Base-by-base conservation (phyloP, 2,113 vertebrate genomes). In the Callipepla californica region DNA sequence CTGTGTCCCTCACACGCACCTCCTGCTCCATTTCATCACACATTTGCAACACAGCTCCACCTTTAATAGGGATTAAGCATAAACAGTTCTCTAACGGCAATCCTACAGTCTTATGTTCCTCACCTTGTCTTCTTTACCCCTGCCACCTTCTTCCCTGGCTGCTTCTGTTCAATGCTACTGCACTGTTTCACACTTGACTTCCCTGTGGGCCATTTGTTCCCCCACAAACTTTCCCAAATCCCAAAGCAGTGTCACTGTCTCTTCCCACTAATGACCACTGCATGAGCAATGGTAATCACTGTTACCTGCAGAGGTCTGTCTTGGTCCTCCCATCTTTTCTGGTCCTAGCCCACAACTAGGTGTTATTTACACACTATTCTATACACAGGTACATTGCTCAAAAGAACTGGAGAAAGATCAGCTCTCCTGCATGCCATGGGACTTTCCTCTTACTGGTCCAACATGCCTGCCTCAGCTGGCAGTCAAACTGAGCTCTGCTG, bases 381-480 rank as follows among this genome's bases (percentile, higher is more conserved):
- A 47, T 48, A 13, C 63, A 70, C 66, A 74, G 36, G 14, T 48
- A 1, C 3, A 1, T 70, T 80, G 55, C 21, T 74, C 23, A 45
- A 67, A 88, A 36, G 23, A 58, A 16, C n/a, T 93, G 65, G 40
- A 69, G 50, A 32, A 53, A 36, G 55, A n/a, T 28, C 23, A 42
- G 5, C 16, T 58, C 4, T 0, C 68, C n/a, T 80, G 36, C 4
- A 4, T 44, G 10, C 22, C 14, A 1, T 32, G 17, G 30, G 20
- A 6, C 20, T 30, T 90, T 88, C 83, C 26, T 57, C 40, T 69
- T 79, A 28, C 25, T 28, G n/a, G 45, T 73, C 10, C 1, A 1
- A 4, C 65, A 13, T 36, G 48, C 36, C 30, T 92, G 72, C 20
- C 59, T 92, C 38, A 48, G 14, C 45, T 75, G 30, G 28, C 34